Evolutionary conservation across 1,140 invertebrate genomes (phyloP), one percentile per base, ranked within the genome.

Genomic region (Muscidifurax raptorellus): DNA sequence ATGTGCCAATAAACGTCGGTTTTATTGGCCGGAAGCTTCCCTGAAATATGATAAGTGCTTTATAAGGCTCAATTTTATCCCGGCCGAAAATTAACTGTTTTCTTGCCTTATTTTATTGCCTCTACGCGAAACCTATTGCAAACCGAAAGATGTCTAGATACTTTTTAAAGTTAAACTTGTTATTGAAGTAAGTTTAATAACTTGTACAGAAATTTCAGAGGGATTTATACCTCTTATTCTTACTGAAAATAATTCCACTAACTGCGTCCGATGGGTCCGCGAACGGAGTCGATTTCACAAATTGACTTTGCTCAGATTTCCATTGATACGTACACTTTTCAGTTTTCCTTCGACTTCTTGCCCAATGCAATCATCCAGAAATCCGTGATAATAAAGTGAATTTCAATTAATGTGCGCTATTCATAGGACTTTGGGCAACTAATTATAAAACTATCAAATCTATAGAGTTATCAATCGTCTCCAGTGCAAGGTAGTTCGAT

Each of bases 301-400:
- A 76, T 52, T 69, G 75, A 78, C 30, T 32, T 78, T 69, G 15
- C 67, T 72, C 40, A 72, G 69, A 84, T 71, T 75, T 75, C 27
- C 75, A 75, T 5, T 66, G 71, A 84, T 75, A 80, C 18, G 27
- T 28, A 82, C 78, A 77, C 80, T 85, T 82, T 78, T 85, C n/a
- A 66, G 44, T 71, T 82, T 40, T 72, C 74, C 59, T 47, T 85
- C 40, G 25, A 80, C 69, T 30, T 30, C 22, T 69, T 30, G 28
- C 15, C 30, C 72, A 64, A 90, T 87, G 86, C 86, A 89, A 90
- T 90, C 89, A 88, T 86, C 86, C 81, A 89, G 89, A 90, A 91
- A 88, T 89, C 87, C 30, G 77, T 84, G 89, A 90, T 91, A 91
- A 91, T 88, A 85, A 81, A 78, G 64, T 82, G 87, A 90, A 87